Evolutionary conservation across 2,888 invertebrate genomes (phyloP).

Genomic region (Drosophila merina): DNA sequence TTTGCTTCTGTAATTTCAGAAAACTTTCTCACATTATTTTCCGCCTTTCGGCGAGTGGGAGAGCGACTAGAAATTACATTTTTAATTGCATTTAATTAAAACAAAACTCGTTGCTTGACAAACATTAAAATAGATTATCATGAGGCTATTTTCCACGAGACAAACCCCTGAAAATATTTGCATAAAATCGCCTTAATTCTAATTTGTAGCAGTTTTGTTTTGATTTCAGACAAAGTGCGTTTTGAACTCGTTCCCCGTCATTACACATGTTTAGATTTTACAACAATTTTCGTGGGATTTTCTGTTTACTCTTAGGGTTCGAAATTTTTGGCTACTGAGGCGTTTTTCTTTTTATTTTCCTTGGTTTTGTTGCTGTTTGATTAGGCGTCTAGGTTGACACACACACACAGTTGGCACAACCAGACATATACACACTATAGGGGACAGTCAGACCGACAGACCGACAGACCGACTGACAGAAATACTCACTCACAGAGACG

Average conservation of each 20-base stretch:
- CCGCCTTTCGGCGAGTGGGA: background rate
- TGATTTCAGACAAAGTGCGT: constrained; percentile 1
- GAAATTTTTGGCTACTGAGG: constrained; percentile 58
- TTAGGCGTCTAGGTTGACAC: constrained; percentile 77
- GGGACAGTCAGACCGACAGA: constrained; percentile 3
- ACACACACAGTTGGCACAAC: constrained; percentile 52
- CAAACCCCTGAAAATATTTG: constrained; percentile 22
- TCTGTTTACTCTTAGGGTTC: constrained; percentile 36
- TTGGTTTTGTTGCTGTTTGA: constrained; percentile 56
- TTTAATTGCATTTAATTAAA: constrained; percentile 60
- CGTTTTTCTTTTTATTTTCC: background rate
- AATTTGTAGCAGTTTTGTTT: constrained; percentile 12
- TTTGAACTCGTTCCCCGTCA: constrained; percentile 48
- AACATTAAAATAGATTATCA: background rate
- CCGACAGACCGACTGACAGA: constrained; percentile 10
- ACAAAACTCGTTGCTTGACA: constrained; percentile 27
- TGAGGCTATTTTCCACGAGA: constrained; percentile 12
- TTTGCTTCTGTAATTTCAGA: background rate
- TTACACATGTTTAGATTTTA: constrained; percentile 65
- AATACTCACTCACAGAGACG: constrained; percentile 34
- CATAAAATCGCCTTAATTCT: constrained; percentile 4
- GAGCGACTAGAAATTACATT: constrained; percentile 31
- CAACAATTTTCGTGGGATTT: constrained; percentile 32
- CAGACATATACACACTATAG: constrained; percentile 2
- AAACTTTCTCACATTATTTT: constrained; percentile 25